Percentiles rank a stretch among this genome's conserved stretches.
Evolutionary conservation across 2,888 invertebrate genomes (phyloP).

Genomic region (Hermodice carunculata): DNA sequence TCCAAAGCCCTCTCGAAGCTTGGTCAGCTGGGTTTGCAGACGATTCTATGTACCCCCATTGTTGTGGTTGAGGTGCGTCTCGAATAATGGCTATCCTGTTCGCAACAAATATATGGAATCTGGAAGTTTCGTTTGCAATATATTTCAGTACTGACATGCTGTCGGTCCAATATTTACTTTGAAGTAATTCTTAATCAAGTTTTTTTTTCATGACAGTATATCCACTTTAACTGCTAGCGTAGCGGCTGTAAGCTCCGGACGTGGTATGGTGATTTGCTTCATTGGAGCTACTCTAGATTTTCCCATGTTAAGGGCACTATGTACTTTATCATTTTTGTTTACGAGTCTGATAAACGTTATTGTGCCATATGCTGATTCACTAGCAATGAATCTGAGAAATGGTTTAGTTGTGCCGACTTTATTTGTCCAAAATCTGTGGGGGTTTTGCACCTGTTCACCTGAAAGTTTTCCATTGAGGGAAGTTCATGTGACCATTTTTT

Average conservation of each 20-base stretch:
- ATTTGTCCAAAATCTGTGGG: background rate
- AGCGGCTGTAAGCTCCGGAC: conserved; percentile 17
- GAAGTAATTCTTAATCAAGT: conserved; percentile 12
- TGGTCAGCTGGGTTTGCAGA: conserved; percentile 43
- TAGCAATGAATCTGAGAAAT: conserved; percentile 24
- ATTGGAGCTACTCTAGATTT: conserved; percentile 19
- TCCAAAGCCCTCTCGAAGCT: conserved; percentile 38
- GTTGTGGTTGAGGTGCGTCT: conserved; percentile 32
- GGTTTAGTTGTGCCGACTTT: background rate
- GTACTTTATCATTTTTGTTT: background rate
- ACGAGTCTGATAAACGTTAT: background rate
- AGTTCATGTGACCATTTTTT: conserved; percentile 9
- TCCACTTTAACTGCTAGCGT: conserved; percentile 20
- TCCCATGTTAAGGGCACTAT: conserved; percentile 12
- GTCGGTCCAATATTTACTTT: conserved; percentile 42
- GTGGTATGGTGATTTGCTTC: conserved; percentile 6
- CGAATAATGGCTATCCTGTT: conserved; percentile 44
- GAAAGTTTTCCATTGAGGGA: background rate
- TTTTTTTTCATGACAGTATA: conserved; percentile 27
- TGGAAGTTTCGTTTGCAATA: conserved; percentile 37
- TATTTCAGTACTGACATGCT: conserved; percentile 40
- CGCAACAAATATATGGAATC: conserved; percentile 47
- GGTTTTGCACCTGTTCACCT: background rate
- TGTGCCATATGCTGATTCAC: conserved; percentile 8
- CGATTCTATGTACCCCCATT: conserved; percentile 41